phyloP scores from a whole-genome alignment of 2,888 invertebrate genomes.

The Chloroclysta siterata region DNA sequence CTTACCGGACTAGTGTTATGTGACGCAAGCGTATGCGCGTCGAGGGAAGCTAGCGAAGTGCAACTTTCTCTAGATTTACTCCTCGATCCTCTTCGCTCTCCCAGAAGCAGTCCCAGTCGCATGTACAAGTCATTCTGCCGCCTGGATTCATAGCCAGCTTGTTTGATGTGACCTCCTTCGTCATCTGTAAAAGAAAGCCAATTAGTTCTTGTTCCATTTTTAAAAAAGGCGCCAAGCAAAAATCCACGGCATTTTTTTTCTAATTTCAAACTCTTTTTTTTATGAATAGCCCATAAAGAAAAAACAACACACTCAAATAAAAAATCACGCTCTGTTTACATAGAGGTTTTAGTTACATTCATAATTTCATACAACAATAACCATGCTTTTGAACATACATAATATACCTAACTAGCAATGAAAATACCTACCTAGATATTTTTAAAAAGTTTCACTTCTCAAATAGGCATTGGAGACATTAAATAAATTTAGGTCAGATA shows the following conservation, averaged over 20 bases:
- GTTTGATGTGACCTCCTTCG: conserved; percentile 89
- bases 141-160: conserved; percentile 77
- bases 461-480: background rate
- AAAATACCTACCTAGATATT: background rate
- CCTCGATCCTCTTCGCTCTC: conserved; percentile 86
- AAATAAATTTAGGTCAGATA: background rate
- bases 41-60: conserved; percentile 85
- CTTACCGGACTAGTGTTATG: conserved; percentile 92
- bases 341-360: conserved; percentile 4
- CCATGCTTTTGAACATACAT: conserved; percentile 7
- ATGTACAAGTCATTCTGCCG: conserved; percentile 91
- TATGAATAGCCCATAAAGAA: background rate
- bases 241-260: background rate
- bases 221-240: conserved; percentile 2
- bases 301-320: conserved; percentile 5
- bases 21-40: conserved; percentile 89
- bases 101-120: conserved; percentile 92
- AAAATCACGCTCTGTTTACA: background rate
- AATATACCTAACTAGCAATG: conserved; percentile 1
- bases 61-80: conserved; percentile 80
- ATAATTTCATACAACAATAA: conserved; percentile 1
- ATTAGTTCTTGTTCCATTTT: background rate
- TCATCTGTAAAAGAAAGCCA: conserved; percentile 83
- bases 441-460: background rate
- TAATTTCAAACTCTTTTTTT: background rate